These are phyloP conservation scores for Eurytoma californica DNA, from an alignment of 2,888 invertebrate genomes.

Conservation along the genomic window DNA sequence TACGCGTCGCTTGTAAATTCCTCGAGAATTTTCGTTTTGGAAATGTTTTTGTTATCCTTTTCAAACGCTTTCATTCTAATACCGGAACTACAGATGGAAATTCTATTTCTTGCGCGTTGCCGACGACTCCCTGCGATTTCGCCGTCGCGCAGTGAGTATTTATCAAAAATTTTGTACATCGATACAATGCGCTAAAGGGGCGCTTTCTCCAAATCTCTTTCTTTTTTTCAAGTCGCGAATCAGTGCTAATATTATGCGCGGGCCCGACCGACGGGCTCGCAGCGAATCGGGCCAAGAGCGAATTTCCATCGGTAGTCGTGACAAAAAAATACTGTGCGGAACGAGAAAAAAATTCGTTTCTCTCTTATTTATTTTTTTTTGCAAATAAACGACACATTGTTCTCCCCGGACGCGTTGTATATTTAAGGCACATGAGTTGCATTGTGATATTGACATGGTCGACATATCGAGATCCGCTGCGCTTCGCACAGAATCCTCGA, in stretches of 20 bases:
- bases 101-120: not conserved
- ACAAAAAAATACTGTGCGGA: slow-evolving; percentile 51
- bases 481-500: slow-evolving; percentile 28
- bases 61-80: slow-evolving; percentile 18
- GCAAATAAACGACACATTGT: too few relatives aligned
- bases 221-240: not conserved
- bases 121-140: not conserved
- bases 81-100: slow-evolving; percentile 29
- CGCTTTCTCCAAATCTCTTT: too few relatives aligned
- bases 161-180: not conserved
- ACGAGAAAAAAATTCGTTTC: slow-evolving; percentile 38
- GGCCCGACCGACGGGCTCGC: not conserved
- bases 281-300: not conserved
- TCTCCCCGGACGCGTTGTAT: slow-evolving; percentile 18
- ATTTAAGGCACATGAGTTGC: slow-evolving; percentile 56
- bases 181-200: too few relatives aligned
- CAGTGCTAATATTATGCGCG: slow-evolving; percentile 8
- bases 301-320: slow-evolving; percentile 42
- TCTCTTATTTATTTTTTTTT: not conserved
- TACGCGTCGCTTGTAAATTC: not conserved
- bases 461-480: not conserved
- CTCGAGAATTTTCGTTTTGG: not conserved
- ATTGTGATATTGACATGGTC: slow-evolving; percentile 9
- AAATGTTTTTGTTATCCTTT: slow-evolving; percentile 25
- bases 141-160: slow-evolving; percentile 2